Base-by-base conservation (phyloP, 2,888 invertebrate genomes). In the Noctua fimbriata region DNA sequence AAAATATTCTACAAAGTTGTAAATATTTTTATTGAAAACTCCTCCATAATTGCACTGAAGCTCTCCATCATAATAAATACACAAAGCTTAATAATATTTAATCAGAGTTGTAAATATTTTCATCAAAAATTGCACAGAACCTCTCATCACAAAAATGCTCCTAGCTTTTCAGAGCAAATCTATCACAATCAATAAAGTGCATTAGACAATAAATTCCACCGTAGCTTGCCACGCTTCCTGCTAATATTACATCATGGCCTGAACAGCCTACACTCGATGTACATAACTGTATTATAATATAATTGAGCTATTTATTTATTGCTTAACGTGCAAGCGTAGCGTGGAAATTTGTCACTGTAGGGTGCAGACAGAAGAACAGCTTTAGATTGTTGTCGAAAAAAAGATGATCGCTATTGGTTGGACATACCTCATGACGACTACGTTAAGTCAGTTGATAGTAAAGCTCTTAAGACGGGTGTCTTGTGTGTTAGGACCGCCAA, bases 231-330 rank as follows among this genome's bases (percentile, higher is more conserved):
- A 74, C 55, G 65, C 76, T 85, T 86, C 82, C 88, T 79, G 73
- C 60, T 28, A 49, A 44, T 24, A 65, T 88, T 81, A 78, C 89
- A 80, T 85, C 78, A 88, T 28, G 32, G 5, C 16, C n/a, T 18
- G 16, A 66, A 36, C 55, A 47, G 32, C 65, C 78, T 82, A 78
- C 81, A 77, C 71, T 73, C 76, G 77, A 88, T 83, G 80, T 67
- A 84, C 77, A 84, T 85, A 85, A 83, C 86, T 81, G 85, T 85
- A 87, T 82, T 85, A 87, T 83, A 89, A 87, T 88, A 89, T 90
- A 89, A 89, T 87, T 88, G 87, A 76, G 84, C 66, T 85, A 85
- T 87, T 89, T 89, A 89, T 88, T 86, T 84, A 82, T 90, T 90
- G 81, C 89, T 81, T 70, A 87, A 87, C 86, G 67, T 78, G 63